Evolutionary conservation across 2,113 vertebrate species (phyloP).

Genomic region (Antechinus flavipes): DNA sequence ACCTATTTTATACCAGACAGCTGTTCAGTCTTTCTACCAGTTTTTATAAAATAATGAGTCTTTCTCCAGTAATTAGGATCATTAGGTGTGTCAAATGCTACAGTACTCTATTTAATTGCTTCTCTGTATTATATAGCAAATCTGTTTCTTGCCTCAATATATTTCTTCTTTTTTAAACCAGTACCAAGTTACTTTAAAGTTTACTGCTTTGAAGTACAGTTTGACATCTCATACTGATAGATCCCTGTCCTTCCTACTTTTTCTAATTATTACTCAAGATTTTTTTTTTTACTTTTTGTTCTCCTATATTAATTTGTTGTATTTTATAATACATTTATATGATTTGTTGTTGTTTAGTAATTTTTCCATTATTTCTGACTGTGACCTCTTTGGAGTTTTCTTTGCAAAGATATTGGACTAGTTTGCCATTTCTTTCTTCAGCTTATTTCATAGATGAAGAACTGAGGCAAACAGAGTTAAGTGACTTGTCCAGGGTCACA

Average conservation of each 20-base stretch:
- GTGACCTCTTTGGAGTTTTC: too few relatives aligned
- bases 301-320: background rate
- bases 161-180: background rate
- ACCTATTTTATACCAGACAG: too few relatives aligned
- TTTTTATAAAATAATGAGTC: background rate
- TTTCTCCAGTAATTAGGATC: background rate
- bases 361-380: too few relatives aligned
- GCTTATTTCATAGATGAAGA: too few relatives aligned
- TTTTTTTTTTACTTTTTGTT: background rate
- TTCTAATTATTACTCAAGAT: background rate
- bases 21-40: too few relatives aligned
- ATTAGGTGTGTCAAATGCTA: background rate
- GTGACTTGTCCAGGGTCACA: too few relatives aligned
- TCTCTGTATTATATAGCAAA: background rate
- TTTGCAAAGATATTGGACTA: too few relatives aligned
- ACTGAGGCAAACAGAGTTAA: too few relatives aligned
- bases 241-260: background rate
- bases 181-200: background rate
- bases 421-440: too few relatives aligned
- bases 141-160: background rate
- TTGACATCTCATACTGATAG: background rate
- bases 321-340: background rate
- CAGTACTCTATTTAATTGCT: background rate
- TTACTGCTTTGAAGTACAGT: background rate
- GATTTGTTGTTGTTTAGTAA: too few relatives aligned